Evolutionary conservation across 2,888 invertebrate genomes (phyloP), one percentile per base, ranked within the genome.

Genomic region (Lasioglossum pauxillum): DNA sequence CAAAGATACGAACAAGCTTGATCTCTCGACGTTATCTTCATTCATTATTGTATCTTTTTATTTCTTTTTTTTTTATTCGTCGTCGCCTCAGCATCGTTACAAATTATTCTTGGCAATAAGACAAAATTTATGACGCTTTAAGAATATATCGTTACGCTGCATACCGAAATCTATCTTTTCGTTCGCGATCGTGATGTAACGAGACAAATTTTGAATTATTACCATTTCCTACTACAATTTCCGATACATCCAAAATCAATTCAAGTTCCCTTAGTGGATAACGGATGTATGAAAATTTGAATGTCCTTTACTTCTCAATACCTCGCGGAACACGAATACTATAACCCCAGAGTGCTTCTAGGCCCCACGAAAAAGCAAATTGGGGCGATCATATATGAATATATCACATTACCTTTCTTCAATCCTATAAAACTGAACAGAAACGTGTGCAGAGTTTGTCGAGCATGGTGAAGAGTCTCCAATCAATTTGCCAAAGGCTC

Each of bases 321-420:
- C 79, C 87, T 91, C 86, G 87, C 64, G 82, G 84, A 84, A 92
- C 92, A 93, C 91, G 93, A 92, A 92, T 94, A 92, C 35, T 71
- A 38, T 92, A 90, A 93, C 93, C 94, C 94, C 94, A 94, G 90
- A 91, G 88, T 94, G 94, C 94, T 94, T 94, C 91, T 90, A 93
- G 92, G 92, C 93, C 93, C 94, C 92, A 82, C 88, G 83, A 84
- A 92, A 94, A 94, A 94, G 93, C 94, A 94, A 92, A 90, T 91
- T 94, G 93, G 94, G 94, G 92, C 90, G 75, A 85, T 91, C 92
- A 89, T 82, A 91, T 90, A 90, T 90, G 89, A 75, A 76, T 92
- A 93, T 93, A 93, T 94, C 94, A 85, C 93, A 93, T 94, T 94
- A 94, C 92, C 93, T 92, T 92, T 91, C 80, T 85, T 82, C 73